phyloP scores from a whole-genome alignment of 2,888 invertebrate genomes.

The Drosophila borborema region DNA sequence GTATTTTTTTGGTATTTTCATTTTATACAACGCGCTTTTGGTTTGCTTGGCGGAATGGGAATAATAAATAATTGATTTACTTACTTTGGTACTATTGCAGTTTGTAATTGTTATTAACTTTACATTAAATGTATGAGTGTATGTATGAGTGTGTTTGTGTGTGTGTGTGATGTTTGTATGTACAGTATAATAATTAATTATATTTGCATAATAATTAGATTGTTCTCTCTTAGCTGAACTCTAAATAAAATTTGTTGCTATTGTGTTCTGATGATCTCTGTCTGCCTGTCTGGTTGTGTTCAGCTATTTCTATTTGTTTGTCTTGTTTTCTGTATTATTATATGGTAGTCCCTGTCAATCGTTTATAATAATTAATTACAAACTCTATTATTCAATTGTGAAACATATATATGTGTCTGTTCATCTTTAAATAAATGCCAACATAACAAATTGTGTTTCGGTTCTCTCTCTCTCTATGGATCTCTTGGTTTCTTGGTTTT shows the following conservation, averaged over 20 bases:
- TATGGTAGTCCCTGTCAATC: conserved; percentile 82
- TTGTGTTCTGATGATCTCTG: conserved; percentile 47
- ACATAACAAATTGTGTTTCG: conserved; percentile 69
- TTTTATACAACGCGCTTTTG: conserved; percentile 50
- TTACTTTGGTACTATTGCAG: conserved; percentile 75
- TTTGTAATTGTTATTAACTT: conserved; percentile 27
- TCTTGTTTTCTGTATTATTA: conserved; percentile 54
- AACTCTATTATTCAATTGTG: conserved; percentile 48
- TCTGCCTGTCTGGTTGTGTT: conserved; percentile 3
- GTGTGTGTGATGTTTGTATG: neutral
- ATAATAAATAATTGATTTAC: conserved; percentile 76
- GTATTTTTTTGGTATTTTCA: conserved; percentile 12
- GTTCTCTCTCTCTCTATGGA: conserved; percentile 39
- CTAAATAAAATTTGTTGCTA: conserved; percentile 73
- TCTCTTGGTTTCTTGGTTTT: neutral
- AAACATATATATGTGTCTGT: conserved; percentile 38
- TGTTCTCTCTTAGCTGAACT: conserved; percentile 40
- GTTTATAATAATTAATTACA: conserved; percentile 72
- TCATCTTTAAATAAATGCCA: conserved; percentile 58
- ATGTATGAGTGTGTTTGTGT: neutral
- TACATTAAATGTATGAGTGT: conserved; percentile 1
- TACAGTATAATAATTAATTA: conserved; percentile 42
- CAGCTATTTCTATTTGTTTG: conserved; percentile 62
- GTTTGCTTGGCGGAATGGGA: conserved; percentile 41
- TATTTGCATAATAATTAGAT: conserved; percentile 41